phyloP scores from a whole-genome alignment of 2,888 invertebrate genomes.

The Drosophila fungiperda region DNA sequence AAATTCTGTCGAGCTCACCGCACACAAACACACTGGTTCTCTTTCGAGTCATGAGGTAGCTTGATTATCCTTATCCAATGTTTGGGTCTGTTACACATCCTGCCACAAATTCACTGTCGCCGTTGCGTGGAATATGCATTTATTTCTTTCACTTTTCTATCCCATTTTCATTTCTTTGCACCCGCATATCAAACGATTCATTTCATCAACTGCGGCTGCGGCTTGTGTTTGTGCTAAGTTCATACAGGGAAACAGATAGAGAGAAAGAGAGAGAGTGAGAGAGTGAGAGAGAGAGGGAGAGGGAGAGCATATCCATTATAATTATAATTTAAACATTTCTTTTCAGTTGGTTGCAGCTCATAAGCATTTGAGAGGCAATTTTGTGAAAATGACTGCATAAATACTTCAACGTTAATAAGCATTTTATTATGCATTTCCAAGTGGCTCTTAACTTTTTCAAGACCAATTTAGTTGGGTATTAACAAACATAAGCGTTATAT shows the following conservation, averaged over 20 bases:
- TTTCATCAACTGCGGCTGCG: constrained; percentile 12
- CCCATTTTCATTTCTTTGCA: constrained; percentile 20
- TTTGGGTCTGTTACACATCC: constrained; percentile 48
- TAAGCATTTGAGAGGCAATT: neutral
- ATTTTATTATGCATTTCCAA: neutral
- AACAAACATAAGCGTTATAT: neutral
- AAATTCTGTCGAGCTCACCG: constrained; percentile 69
- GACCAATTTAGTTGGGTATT: neutral
- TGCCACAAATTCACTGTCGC: constrained; percentile 25
- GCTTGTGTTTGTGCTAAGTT: constrained; percentile 2
- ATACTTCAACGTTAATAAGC: neutral
- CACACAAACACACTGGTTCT: constrained; percentile 13
- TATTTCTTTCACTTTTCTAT: constrained; percentile 38
- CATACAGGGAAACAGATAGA: neutral
- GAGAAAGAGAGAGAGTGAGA: neutral
- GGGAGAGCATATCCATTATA: constrained; percentile 26
- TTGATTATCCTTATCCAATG: constrained; percentile 70
- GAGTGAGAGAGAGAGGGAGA: no score
- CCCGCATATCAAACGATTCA: constrained; percentile 17
- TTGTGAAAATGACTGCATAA: constrained; percentile 22
- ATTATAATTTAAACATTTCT: constrained; percentile 14
- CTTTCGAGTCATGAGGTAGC: constrained; percentile 54
- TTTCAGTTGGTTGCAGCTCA: constrained; percentile 1
- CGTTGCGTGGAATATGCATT: constrained; percentile 39
- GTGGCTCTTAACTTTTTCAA: neutral